Evolutionary conservation across 2,797 vertebrate genomes (phyloP).

Genomic region (Peromyscus aztecus): DNA sequence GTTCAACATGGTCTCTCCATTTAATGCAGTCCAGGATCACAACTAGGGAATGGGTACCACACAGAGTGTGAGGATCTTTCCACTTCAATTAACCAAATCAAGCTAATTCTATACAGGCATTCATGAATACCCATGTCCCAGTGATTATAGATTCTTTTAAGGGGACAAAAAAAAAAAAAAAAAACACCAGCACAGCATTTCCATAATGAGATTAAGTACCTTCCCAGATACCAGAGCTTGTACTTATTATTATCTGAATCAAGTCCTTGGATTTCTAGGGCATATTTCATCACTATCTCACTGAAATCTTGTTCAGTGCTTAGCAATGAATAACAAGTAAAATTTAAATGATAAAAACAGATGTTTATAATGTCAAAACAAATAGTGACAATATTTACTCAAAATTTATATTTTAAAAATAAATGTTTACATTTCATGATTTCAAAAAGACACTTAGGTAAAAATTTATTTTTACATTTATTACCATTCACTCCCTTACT

Average conservation of each 20-base stretch:
- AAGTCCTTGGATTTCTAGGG: neutral
- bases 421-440: neutral
- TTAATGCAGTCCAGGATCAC: neutral
- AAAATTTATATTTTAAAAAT: neutral
- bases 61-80: neutral
- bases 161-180: neutral
- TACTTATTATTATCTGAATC: neutral
- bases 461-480: neutral
- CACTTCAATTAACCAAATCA: neutral
- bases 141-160: neutral
- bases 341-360: neutral
- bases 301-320: neutral
- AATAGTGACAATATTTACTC: neutral
- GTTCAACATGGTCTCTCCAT: neutral
- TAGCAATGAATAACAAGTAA: neutral
- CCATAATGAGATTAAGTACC: neutral
- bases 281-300: neutral
- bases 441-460: neutral
- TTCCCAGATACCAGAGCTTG: neutral
- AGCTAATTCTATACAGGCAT: neutral
- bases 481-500: neutral
- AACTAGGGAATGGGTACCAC: neutral
- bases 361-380: neutral
- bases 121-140: neutral
- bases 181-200: neutral